Conservation (phyloP, 1,140 invertebrate species). For the Drosophila tsacasi region DNA sequence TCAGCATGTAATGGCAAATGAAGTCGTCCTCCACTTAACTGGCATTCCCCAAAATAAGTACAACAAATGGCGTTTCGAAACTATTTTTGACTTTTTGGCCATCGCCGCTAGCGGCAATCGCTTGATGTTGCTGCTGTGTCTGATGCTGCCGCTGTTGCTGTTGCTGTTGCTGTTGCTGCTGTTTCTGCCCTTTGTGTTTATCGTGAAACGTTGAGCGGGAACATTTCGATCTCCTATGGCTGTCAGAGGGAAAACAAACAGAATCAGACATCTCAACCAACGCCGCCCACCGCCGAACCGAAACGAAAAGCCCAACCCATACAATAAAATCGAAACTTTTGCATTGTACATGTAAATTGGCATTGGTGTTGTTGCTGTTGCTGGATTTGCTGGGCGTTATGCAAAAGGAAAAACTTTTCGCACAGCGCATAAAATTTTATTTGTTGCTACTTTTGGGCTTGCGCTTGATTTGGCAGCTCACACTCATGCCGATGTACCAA, state of each 20-base stretch:
- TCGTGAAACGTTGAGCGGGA: conserved; percentile 23
- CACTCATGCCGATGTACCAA: background rate
- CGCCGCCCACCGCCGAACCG: background rate
- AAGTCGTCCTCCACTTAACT: conserved; percentile 44
- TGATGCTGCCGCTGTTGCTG: conserved; percentile 31
- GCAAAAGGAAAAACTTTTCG: conserved; percentile 78
- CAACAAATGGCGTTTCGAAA: conserved; percentile 77
- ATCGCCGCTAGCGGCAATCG: conserved; percentile 49
- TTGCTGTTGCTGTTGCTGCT: conserved; percentile 28
- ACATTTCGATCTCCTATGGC: conserved; percentile 58
- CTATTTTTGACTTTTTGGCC: conserved; percentile 78
- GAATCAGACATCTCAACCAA: conserved; percentile 68
- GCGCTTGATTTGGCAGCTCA: conserved; percentile 79
- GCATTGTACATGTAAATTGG: conserved; percentile 81
- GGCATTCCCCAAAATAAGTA: conserved; percentile 61
- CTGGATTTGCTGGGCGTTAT: conserved; percentile 63
- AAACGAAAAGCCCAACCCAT: conserved; percentile 34
- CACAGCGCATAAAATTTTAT: conserved; percentile 81
- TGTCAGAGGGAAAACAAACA: conserved; percentile 81
- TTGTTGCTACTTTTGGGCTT: conserved; percentile 83
- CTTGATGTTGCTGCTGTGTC: conserved; percentile 30
- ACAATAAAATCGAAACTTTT: conserved; percentile 84
- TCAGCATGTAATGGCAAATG: conserved; percentile 40
- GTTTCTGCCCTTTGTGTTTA: conserved; percentile 52
- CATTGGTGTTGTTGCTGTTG: conserved; percentile 43